phyloP scores from a whole-genome alignment of 2,113 vertebrate species.

The Mesitornis unicolor region DNA sequence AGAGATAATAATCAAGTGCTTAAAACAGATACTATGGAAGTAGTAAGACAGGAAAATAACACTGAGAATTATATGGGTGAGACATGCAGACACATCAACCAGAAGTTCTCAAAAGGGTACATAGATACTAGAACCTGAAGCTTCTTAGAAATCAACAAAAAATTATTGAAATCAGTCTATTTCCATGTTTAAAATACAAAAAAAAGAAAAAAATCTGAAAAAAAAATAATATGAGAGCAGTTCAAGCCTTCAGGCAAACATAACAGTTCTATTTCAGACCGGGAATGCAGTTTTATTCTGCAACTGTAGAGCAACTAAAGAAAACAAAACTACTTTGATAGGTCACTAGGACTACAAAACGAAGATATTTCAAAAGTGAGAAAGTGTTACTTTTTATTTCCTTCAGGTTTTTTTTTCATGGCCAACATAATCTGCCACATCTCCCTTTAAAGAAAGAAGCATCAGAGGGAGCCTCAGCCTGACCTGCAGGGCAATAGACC shows the following conservation, averaged over 20 bases:
- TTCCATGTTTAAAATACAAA: background rate
- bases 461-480: background rate
- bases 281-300: background rate
- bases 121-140: background rate
- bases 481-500: background rate
- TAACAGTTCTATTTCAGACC: background rate
- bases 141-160: background rate
- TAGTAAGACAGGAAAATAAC: background rate
- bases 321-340: background rate
- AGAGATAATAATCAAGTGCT: background rate
- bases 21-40: background rate
- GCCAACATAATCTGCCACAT: background rate
- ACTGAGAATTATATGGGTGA: background rate
- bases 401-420: background rate
- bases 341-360: background rate
- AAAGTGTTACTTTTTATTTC: background rate
- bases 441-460: background rate
- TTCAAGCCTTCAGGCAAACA: background rate
- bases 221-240: background rate
- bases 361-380: background rate
- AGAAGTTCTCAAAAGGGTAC: background rate
- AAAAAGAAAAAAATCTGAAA: background rate
- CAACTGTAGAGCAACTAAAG: background rate
- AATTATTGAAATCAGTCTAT: background rate
- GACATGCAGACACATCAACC: background rate